Base-by-base conservation (phyloP, 2,113 vertebrate species). In the Cathartes aura region DNA sequence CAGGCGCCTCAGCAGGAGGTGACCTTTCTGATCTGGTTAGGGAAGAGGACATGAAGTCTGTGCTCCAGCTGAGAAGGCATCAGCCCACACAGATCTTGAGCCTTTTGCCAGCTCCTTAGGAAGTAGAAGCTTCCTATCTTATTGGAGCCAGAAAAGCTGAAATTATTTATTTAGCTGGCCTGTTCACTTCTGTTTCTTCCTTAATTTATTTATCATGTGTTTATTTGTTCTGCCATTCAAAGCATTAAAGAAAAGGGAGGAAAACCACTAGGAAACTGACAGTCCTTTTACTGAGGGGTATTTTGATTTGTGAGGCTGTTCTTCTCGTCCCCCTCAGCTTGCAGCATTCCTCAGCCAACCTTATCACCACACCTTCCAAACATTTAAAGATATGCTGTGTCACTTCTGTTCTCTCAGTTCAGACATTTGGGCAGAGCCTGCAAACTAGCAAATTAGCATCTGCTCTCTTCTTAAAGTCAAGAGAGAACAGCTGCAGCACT, bases 181-280 rank as follows among this genome's bases (percentile, higher is more conserved):
- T 91, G 76, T 43, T 95, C 52, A 40, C 32, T 95, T 93, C 90
- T 80, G n/a, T 71, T 90, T 78, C 43, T 93, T 93, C 87, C 78
- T 82, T 96, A 95, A 96, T 93, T 95, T 95, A 78, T 82, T 97
- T 94, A 92, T 87, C 19, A 1, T 50, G 26, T 40, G 59, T 82
- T 92, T 92, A 76, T 91, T 89, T 91, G 83, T 72, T 71, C 64
- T 90, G 59, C 88, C 91, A 40, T 53, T 84, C 58, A 56, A 78
- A 90, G 36, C 59, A 93, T 79, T 84, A 92, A 95, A 87, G 67
- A 89, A 82, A 95, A 23, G 19, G 40, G 23, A 66, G 12, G 34
- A n/a, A 84, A 89, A 50, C 29, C 52, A 58, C 82, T 62, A 66
- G 55, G 45, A 93, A 90, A 76, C 6, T 87, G 55, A 30, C 24